Conservation (phyloP, 2,888 invertebrate genomes). For the Neoaliturus tenellus region DNA sequence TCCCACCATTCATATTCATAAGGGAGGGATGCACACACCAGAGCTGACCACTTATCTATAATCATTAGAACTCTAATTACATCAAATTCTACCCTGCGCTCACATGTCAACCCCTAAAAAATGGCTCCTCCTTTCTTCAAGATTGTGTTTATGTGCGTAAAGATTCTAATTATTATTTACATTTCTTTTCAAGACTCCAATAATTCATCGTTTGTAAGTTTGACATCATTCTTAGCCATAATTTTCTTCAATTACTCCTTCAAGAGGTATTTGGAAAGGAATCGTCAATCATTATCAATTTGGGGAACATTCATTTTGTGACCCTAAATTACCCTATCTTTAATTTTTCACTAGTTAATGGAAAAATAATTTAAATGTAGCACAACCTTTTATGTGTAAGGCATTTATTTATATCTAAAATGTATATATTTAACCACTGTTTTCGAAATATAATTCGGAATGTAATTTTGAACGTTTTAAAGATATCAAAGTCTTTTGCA, state of each 20-base stretch:
- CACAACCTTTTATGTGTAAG: too few relatives aligned
- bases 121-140: background rate
- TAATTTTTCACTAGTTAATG: too few relatives aligned
- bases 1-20: slow-evolving; percentile 33
- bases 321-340: too few relatives aligned
- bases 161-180: slow-evolving; percentile 16
- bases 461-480: too few relatives aligned
- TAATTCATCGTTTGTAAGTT: background rate
- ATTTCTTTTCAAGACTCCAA: background rate
- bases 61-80: slow-evolving; percentile 18
- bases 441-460: too few relatives aligned
- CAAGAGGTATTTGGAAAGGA: too few relatives aligned
- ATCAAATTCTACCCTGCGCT: slow-evolving; percentile 27
- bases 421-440: too few relatives aligned
- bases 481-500: too few relatives aligned
- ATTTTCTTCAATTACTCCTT: background rate
- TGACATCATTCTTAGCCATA: background rate
- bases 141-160: background rate
- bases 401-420: too few relatives aligned
- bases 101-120: slow-evolving; percentile 30
- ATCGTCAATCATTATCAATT: too few relatives aligned
- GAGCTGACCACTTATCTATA: slow-evolving; percentile 30
- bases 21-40: background rate
- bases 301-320: too few relatives aligned
- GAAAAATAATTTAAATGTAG: too few relatives aligned